Conservation (phyloP, 2,113 vertebrate species). For the Malurus cyaneus region DNA sequence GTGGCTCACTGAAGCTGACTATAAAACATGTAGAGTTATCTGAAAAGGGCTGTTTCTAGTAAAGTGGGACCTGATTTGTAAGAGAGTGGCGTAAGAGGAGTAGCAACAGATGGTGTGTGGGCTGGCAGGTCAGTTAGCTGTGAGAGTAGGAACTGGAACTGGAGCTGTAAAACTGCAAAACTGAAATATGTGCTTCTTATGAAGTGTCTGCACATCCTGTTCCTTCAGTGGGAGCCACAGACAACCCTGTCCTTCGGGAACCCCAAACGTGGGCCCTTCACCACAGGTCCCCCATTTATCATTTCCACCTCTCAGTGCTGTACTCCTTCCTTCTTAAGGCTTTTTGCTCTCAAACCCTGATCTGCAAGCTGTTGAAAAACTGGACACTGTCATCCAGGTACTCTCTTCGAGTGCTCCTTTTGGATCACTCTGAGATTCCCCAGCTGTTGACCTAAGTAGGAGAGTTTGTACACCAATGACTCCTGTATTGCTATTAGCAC, state of each 20-base stretch:
- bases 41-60: neutral
- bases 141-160: neutral
- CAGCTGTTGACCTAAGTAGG: neutral
- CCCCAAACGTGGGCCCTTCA: neutral
- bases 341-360: neutral
- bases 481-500: neutral
- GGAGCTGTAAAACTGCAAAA: neutral
- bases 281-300: neutral
- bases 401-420: neutral
- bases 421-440: neutral
- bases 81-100: neutral
- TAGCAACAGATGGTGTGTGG: slow-evolving; percentile 6
- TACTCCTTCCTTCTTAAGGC: neutral
- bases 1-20: neutral
- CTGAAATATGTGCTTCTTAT: neutral
- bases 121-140: slow-evolving; percentile 16
- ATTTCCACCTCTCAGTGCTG: rapidly evolving
- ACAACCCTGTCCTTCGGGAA: neutral
- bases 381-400: neutral
- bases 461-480: neutral
- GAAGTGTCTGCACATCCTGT: neutral
- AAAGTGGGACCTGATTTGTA: neutral
- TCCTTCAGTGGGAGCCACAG: neutral
- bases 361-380: neutral
- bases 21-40: neutral